Evolutionary conservation across 2,888 invertebrate species (phyloP).

Genomic region (Conops quadrifasciatus): DNA sequence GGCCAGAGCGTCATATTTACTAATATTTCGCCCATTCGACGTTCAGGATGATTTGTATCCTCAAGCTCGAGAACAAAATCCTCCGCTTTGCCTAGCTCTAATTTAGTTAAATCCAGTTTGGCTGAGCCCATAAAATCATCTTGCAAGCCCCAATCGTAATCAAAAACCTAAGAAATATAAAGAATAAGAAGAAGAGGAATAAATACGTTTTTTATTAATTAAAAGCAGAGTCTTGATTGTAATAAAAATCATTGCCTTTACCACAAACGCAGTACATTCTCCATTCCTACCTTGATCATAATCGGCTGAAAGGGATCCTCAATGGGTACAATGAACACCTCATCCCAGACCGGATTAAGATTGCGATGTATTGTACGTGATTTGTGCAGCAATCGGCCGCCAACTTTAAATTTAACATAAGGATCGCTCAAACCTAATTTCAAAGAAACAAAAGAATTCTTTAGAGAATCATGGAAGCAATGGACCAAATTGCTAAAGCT

Average conservation of each 20-base stretch:
- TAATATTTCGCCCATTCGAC: conserved; percentile 84
- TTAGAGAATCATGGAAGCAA: neutral
- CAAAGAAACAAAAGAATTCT: conserved; percentile 8
- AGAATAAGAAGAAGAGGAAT: neutral
- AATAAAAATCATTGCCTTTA: no score
- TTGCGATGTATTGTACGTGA: conserved; percentile 93
- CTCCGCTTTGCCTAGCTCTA: conserved; percentile 79
- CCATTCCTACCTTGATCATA: conserved; percentile 77
- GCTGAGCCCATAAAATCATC: conserved; percentile 98
- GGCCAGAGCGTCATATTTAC: conserved; percentile 89
- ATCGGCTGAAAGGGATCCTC: conserved; percentile 90
- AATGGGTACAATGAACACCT: conserved; percentile 89
- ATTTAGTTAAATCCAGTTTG: conserved; percentile 80
- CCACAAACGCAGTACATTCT: no score
- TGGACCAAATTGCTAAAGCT: neutral
- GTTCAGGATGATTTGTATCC: conserved; percentile 70
- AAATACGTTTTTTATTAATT: neutral
- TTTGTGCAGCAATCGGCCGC: conserved; percentile 88
- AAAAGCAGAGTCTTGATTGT: neutral
- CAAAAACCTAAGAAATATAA: conserved; percentile 77
- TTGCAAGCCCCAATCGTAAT: conserved; percentile 96
- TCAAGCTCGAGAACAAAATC: conserved; percentile 83
- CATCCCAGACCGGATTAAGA: conserved; percentile 98
- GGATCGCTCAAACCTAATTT: conserved; percentile 91
- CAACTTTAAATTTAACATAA: conserved; percentile 94